Evolutionary conservation across 2,797 vertebrate genomes (phyloP).

Genomic region (Chromobotia macracanthus): DNA sequence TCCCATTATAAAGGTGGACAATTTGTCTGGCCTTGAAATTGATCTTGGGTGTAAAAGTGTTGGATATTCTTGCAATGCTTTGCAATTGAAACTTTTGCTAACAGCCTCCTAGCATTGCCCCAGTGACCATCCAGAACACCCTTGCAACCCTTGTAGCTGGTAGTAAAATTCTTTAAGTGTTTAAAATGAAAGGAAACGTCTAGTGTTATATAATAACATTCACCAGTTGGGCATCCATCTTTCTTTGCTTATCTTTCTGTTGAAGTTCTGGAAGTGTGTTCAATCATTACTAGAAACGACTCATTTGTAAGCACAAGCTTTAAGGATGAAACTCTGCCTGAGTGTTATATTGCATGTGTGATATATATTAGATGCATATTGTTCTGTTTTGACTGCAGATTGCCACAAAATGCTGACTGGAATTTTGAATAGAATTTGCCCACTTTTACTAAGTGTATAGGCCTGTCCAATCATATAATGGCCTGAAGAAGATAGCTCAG

Average conservation of each 20-base stretch:
- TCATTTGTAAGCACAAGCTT: background rate
- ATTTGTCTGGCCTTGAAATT: constrained; percentile 9
- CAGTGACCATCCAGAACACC: no score
- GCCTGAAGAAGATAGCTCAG: constrained; percentile 25
- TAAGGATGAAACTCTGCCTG: background rate
- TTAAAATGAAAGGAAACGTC: background rate
- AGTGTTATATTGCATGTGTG: background rate
- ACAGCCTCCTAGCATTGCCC: no score
- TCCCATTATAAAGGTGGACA: constrained; percentile 1
- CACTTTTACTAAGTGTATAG: constrained; percentile 16
- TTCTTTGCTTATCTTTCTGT: background rate
- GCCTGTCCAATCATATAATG: constrained; percentile 26
- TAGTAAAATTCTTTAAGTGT: background rate
- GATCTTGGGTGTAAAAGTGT: background rate
- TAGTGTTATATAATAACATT: background rate
- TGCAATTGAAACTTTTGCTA: background rate
- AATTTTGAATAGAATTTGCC: constrained; percentile 4
- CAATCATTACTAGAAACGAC: background rate
- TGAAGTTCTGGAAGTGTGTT: background rate
- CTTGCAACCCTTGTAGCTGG: no score
- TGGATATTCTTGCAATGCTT: background rate
- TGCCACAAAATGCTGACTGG: background rate
- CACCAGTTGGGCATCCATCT: background rate
- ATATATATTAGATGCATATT: background rate
- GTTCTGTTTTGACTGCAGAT: constrained; percentile 8